These are phyloP conservation scores for Halichondria panicea DNA, from an alignment of 37 sponge, comb jelly and placozoan species.

Conservation along the genomic window DNA sequence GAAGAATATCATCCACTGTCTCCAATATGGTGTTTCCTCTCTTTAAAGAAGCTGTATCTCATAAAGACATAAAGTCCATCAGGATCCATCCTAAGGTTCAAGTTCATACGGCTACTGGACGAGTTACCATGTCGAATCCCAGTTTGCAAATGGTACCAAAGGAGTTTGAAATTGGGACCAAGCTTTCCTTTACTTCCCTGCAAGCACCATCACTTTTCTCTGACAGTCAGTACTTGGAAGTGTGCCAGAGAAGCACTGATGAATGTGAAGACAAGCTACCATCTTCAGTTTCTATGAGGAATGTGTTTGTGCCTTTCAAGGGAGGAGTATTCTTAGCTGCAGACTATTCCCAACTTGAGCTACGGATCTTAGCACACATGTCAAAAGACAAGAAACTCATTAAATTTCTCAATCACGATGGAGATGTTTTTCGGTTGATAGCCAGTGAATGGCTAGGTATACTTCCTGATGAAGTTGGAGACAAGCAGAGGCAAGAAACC, in stretches of 20 bases:
- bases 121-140: slow-evolving; percentile 81
- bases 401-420: slow-evolving; percentile 69
- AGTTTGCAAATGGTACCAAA: slow-evolving; percentile 94
- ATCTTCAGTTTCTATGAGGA: slow-evolving; percentile 75
- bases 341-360: slow-evolving; percentile 96
- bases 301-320: slow-evolving; percentile 71
- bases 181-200: neutral
- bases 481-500: slow-evolving; percentile 79
- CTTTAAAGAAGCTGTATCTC: slow-evolving; percentile 45
- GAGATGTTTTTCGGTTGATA: slow-evolving; percentile 93
- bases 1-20: slow-evolving; percentile 81
- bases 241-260: neutral
- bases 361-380: slow-evolving; percentile 91
- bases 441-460: slow-evolving; percentile 82
- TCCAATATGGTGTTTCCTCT: slow-evolving; percentile 85
- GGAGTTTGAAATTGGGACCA: slow-evolving; percentile 65
- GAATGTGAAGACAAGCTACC: neutral
- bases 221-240: slow-evolving; percentile 18
- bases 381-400: slow-evolving; percentile 75
- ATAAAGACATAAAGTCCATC: slow-evolving; percentile 12
- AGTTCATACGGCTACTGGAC: slow-evolving; percentile 90
- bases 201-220: slow-evolving; percentile 2
- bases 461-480: slow-evolving; percentile 47
- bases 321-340: slow-evolving; percentile 84
- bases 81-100: slow-evolving; percentile 67